Base-by-base conservation (phyloP, 2,888 invertebrate genomes). In the Harpagoxenus sublaevis region DNA sequence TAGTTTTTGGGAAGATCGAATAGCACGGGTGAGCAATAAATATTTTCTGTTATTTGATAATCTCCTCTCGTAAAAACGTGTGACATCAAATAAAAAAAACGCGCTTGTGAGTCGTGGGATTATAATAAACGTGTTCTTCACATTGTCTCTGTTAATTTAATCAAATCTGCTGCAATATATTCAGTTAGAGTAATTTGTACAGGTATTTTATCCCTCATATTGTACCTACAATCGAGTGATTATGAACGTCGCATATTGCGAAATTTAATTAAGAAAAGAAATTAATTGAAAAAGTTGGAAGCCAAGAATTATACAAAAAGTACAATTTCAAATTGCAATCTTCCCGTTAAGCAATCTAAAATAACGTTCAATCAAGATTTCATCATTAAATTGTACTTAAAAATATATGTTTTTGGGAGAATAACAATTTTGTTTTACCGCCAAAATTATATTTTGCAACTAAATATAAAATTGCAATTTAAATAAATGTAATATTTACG, bases 61-160 rank as follows among this genome's bases (percentile, higher is more conserved):
- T 60, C 12, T 57, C 35, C 4, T 23, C 12, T 77, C 45, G 48
- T 12, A 79, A 35, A 10, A 68, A 55, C 0, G 28, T 35, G 42
- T n/a, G 3, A 60, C 18, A 6, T 23, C 9, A 12, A 78, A 66
- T n/a, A 0, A 48, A 79, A 79, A 4, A 35, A 6, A 79, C 28
- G 39, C 6, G 35, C 1, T 18, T 60, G 18, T 6, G 4, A 45
- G 9, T 31, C 15, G 4, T 23, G 0, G 18, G 0, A 35, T 42
- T 35, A 35, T 35, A 35, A 18, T 10, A 77, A 15, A 66, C 8
- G 4, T 10, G 12, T 35, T 48, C 35, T 70, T 79, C 2, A 15
- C 10, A 23, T 78, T 78, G 57, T 78, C 35, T 57, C 6, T 42
- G 31, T 35, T 23, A 48, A 66, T 68, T 57, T 42, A 10, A 68